Evolutionary conservation across 2,888 invertebrate species (phyloP).

Genomic region (Prenolepis imparis): DNA sequence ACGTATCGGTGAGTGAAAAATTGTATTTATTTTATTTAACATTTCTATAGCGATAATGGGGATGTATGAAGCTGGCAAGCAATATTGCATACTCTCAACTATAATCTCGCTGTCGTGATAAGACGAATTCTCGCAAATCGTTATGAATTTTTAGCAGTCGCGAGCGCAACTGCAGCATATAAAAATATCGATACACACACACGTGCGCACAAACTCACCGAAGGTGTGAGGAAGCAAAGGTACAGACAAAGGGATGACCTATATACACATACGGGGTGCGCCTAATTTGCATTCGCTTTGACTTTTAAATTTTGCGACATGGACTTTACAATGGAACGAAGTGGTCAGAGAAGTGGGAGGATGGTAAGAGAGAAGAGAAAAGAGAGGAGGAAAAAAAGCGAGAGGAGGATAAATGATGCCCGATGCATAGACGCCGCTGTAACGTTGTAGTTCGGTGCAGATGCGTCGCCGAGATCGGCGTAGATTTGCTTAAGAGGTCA

Average conservation of each 20-base stretch:
- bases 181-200: conserved; percentile 3
- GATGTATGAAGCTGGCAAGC: no score
- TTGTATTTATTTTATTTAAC: no score
- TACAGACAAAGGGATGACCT: conserved; percentile 50
- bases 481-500: conserved; percentile 48
- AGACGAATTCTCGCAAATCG: conserved; percentile 23
- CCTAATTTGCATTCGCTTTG: conserved; percentile 83
- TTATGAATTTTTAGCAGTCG: conserved; percentile 13
- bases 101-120: background rate
- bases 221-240: conserved; percentile 24
- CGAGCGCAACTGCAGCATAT: conserved; percentile 7
- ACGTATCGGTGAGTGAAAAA: no score
- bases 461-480: conserved; percentile 49
- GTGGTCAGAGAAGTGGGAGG: conserved; percentile 42
- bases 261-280: conserved; percentile 51
- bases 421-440: conserved; percentile 33
- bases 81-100: background rate
- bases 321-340: conserved; percentile 53
- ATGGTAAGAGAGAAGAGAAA: background rate
- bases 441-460: conserved; percentile 40
- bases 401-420: conserved; percentile 9
- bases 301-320: conserved; percentile 81
- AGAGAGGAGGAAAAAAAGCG: background rate
- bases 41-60: no score
- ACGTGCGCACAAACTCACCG: background rate